Conservation (phyloP, 2,888 invertebrate genomes). For the Apodemia mormo region DNA sequence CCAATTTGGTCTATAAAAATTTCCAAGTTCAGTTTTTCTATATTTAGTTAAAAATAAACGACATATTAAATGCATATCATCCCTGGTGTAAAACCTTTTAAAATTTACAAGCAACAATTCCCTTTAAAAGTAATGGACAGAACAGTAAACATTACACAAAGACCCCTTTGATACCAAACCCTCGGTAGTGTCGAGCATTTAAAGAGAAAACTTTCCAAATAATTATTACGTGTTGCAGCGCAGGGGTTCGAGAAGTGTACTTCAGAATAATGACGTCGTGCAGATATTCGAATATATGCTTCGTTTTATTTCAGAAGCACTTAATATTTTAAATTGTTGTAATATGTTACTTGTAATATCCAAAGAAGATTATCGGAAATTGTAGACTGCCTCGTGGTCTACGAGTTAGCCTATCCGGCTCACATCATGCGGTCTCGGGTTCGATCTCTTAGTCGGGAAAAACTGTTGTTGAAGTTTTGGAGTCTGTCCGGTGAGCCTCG, state of each 20-base stretch:
- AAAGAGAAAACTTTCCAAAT: slow-evolving; percentile 70
- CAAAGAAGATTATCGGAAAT: not conserved
- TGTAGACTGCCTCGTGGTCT: too few relatives aligned
- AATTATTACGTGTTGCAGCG: slow-evolving; percentile 65
- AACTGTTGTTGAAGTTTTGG: too few relatives aligned
- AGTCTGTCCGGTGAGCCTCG: too few relatives aligned
- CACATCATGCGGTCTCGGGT: too few relatives aligned
- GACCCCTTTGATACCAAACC: slow-evolving; percentile 61
- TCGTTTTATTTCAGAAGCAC: slow-evolving; percentile 22
- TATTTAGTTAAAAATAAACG: too few relatives aligned
- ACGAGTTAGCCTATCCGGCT: too few relatives aligned
- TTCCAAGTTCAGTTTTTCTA: too few relatives aligned
- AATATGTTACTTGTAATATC: not conserved
- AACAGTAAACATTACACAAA: slow-evolving; percentile 45
- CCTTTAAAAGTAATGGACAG: slow-evolving; percentile 36
- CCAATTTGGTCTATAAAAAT: too few relatives aligned
- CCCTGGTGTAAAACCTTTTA: slow-evolving; percentile 10
- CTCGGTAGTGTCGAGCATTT: slow-evolving; percentile 48
- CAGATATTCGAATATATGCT: slow-evolving; percentile 37
- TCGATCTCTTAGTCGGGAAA: too few relatives aligned
- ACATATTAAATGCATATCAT: not conserved
- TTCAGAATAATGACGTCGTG: slow-evolving; percentile 64
- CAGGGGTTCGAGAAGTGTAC: slow-evolving; percentile 59
- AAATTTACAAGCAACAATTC: slow-evolving; percentile 24
- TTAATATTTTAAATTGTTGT: not conserved